These are phyloP conservation scores for Geodia barretti DNA, from an alignment of 37 sponge, comb jelly and placozoan genomes.

Conservation along the genomic window DNA sequence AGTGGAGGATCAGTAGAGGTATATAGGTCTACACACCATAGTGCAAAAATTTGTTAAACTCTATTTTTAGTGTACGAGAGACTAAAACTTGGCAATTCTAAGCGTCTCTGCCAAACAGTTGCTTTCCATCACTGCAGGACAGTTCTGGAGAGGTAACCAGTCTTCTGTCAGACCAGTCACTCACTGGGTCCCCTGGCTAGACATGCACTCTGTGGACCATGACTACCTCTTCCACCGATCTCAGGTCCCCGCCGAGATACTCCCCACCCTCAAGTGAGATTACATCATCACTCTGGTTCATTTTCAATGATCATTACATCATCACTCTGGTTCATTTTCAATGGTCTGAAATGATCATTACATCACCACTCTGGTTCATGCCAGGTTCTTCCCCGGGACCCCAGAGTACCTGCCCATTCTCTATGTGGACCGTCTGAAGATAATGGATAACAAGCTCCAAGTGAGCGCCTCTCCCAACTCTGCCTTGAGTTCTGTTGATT, in stretches of 20 bases:
- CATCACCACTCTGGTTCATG: neutral
- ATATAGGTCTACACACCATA: too few relatives aligned
- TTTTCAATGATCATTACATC: neutral
- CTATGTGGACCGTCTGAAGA: slow-evolving; percentile 75
- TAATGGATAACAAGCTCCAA: slow-evolving; percentile 41
- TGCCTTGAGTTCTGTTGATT: too few relatives aligned
- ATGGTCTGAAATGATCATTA: neutral
- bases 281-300: neutral
- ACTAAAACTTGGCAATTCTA: too few relatives aligned
- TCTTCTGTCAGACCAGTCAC: slow-evolving; percentile 32
- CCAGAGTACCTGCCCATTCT: slow-evolving; percentile 71
- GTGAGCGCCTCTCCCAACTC: too few relatives aligned
- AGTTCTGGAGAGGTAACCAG: neutral
- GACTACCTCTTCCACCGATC: slow-evolving; percentile 54
- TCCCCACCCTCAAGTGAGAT: slow-evolving; percentile 37
- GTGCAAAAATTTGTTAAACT: too few relatives aligned
- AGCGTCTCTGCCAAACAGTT: too few relatives aligned
- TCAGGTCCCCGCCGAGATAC: slow-evolving; percentile 59
- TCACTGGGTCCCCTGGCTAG: slow-evolving; percentile 81
- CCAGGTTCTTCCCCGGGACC: slow-evolving; percentile 8
- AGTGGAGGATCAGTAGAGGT: slow-evolving; percentile 5
- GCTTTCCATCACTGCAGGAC: too few relatives aligned
- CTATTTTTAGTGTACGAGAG: too few relatives aligned
- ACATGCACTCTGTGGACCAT: slow-evolving; percentile 61
- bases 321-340: neutral